Conservation (phyloP, 2,888 invertebrate species). For the Ametastegia equiseti region DNA sequence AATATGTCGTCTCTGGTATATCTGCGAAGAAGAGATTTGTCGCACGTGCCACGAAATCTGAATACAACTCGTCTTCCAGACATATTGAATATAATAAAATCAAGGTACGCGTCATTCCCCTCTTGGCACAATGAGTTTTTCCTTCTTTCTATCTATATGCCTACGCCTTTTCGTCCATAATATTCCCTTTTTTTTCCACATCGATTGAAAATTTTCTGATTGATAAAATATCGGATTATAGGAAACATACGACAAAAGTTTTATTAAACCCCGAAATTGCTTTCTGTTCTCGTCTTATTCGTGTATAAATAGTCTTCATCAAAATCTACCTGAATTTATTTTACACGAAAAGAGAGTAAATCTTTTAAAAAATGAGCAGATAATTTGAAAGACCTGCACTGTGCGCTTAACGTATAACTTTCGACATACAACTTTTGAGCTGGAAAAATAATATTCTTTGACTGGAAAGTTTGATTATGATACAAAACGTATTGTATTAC, state of each 20-base stretch:
- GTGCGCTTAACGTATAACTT: too few relatives aligned
- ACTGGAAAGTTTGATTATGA: too few relatives aligned
- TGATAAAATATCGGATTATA: constrained; percentile 17
- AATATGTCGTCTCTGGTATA: not conserved
- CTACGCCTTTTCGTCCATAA: not conserved
- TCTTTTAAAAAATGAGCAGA: too few relatives aligned
- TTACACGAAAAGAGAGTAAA: not conserved
- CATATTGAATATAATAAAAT: constrained; percentile 34
- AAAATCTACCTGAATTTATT: not conserved
- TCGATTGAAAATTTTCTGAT: constrained; percentile 10
- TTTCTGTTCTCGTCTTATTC: constrained; percentile 1
- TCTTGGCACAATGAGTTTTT: not conserved
- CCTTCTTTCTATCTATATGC: not conserved
- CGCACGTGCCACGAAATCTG: constrained; percentile 3
- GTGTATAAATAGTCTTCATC: not conserved
- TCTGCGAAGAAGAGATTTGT: not conserved
- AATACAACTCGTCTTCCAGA: constrained; percentile 19
- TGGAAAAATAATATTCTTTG: too few relatives aligned
- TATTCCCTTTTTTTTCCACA: not conserved
- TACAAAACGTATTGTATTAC: too few relatives aligned
- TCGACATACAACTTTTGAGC: too few relatives aligned
- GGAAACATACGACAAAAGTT: not conserved
- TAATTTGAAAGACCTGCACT: too few relatives aligned
- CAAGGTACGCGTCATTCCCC: constrained; percentile 18
- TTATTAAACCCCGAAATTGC: not conserved